Conservation (phyloP, 2,113 vertebrate species). For the Triplophysa rosa region DNA sequence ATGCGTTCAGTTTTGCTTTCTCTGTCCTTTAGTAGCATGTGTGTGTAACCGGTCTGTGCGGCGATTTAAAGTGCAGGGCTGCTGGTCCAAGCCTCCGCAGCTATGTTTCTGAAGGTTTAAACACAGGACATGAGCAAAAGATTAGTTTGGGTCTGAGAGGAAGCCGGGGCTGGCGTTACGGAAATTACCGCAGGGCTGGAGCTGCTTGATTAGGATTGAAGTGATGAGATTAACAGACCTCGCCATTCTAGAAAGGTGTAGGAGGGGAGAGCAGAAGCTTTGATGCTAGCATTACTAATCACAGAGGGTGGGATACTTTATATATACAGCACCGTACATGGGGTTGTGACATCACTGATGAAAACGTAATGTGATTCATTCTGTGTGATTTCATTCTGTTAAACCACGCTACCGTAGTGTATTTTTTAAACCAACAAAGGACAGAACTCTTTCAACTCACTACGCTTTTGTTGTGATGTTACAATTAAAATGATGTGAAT, state of each 20-base stretch:
- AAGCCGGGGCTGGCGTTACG: constrained; percentile 56
- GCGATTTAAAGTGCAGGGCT: constrained; percentile 23
- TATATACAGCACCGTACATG: constrained; percentile 20
- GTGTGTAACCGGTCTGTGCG: constrained; percentile 24
- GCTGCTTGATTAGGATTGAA: constrained; percentile 63
- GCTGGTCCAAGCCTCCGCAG: constrained; percentile 7
- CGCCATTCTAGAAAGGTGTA: constrained; percentile 25
- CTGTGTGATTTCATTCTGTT: neutral
- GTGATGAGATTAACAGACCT: constrained; percentile 56
- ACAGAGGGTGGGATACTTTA: neutral
- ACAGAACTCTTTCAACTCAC: neutral
- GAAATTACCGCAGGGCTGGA: constrained; percentile 62
- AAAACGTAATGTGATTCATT: constrained; percentile 12
- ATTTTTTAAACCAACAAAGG: neutral
- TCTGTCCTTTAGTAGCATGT: constrained; percentile 34
- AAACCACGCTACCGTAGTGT: neutral
- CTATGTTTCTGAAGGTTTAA: constrained; percentile 55
- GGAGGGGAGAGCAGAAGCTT: constrained; percentile 18
- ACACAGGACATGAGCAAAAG: constrained; percentile 59
- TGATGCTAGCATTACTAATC: constrained; percentile 43
- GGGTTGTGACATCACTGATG: constrained; percentile 33
- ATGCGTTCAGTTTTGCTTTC: neutral
- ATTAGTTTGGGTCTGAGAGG: constrained; percentile 52
- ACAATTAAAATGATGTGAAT: neutral
- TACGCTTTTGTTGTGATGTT: neutral